Base-by-base conservation (phyloP, 2,797 vertebrate species). In the Mormyrops boulengeri region DNA sequence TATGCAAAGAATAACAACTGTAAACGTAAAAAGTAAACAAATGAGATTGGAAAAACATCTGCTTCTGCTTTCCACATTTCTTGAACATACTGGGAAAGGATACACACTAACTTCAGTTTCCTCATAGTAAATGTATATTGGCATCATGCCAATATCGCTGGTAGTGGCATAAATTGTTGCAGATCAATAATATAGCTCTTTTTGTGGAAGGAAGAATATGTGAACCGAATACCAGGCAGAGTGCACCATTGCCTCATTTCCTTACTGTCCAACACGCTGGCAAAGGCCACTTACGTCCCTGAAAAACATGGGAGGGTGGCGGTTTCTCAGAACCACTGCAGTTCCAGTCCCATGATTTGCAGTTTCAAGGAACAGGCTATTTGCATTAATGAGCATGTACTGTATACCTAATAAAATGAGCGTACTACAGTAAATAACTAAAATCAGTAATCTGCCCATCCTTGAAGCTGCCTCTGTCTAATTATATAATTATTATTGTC, bases 371-470 rank as follows among this genome's bases (percentile, higher is more conserved):
- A 77, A 19, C 38, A 77, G 73, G 34, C 34, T 38, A 0, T 80
- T 44, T 19, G 17, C 73, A 19, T 19, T 80, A 17, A n/a, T 7
- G 17, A 3, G 73, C 73, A 80, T 19, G 73, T 80, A 8, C 19
- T 19, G 73, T 80, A 8, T 44, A 19, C 34, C 17, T 77, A 17
- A 44, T 80, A 80, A 80, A 41, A 17, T 80, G 6, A 41, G 34
- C 6, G 9, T 41, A 53, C 41, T 49, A 66, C 9, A 30, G 62
- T 17, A 53, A 69, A 49, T 34, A 69, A 34, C 57, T 52, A 5
- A 86, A 62, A 88, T 92, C 86, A 90, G 92, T 89, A 85, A 91
- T 93, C 92, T 92, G 91, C 85, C 41, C 57, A 53, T 62, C 80
- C 26, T 30, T 82, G 30, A 73, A 53, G 12, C 89, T 89, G 88